These are phyloP conservation scores for Capromys pilorides DNA, from an alignment of 2,797 vertebrate genomes.

Conservation along the genomic window DNA sequence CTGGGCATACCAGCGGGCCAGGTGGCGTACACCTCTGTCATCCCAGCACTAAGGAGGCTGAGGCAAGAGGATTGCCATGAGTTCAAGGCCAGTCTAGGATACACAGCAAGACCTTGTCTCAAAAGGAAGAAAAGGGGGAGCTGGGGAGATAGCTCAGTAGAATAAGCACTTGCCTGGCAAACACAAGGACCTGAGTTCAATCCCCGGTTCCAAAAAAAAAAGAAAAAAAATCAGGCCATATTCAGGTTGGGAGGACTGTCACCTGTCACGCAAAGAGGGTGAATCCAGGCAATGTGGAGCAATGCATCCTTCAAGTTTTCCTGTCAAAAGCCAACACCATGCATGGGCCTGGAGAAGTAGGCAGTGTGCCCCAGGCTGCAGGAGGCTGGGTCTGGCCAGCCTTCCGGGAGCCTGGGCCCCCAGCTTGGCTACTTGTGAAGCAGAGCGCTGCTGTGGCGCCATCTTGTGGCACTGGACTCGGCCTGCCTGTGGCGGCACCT, in stretches of 20 bases:
- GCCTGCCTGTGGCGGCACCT: neutral
- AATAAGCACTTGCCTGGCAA: too few relatives aligned
- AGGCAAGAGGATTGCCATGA: neutral
- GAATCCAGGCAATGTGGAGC: neutral
- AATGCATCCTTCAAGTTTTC: neutral
- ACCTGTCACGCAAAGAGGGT: neutral
- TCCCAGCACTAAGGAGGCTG: neutral
- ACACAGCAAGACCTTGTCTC: neutral
- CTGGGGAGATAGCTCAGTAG: too few relatives aligned
- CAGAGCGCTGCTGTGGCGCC: neutral
- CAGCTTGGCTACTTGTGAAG: neutral
- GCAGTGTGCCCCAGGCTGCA: neutral
- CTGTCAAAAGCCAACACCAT: neutral
- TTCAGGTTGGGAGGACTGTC: neutral
- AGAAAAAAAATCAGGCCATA: neutral
- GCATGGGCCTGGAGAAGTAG: neutral
- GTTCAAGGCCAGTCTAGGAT: neutral
- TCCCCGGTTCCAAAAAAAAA: too few relatives aligned
- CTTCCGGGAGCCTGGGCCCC: neutral
- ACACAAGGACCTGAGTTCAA: too few relatives aligned
- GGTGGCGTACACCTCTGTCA: neutral
- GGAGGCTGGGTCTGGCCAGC: neutral
- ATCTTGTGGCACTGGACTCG: neutral
- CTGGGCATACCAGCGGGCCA: neutral
- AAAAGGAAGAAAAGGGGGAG: neutral